Evolutionary conservation across 2,888 invertebrate species (phyloP), one percentile per base, ranked within the genome.

Genomic region (Coenonympha glycerion): DNA sequence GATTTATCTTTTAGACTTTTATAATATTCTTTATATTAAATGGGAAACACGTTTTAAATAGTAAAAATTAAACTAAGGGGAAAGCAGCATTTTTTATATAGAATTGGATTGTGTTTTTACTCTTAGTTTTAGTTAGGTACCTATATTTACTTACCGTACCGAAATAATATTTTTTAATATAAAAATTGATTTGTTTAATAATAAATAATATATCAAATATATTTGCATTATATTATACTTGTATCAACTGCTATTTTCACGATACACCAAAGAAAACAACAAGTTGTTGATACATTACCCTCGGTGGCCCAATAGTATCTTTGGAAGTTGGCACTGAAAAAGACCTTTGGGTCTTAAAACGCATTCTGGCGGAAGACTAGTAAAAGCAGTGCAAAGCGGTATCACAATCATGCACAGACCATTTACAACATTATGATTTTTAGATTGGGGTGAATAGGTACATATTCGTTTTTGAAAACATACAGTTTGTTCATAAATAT

Each of bases 261-360:
- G n/a, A n/a, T 13, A 13, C 30, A 30, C 13, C 13, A 30, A 30
- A 13, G 11, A 13, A 6, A 11, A 11, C 2, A 9, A 26, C 30
- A 30, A 11, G 11, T 13, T 30, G 3, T 9, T n/a, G n/a, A 45
- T 40, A 44, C 21, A 33, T 70, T 77, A 87, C 87, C 79, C 86
- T 89, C 71, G 81, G 85, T 1, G 79, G 78, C 61, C 76, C 79
- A 44, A 87, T 91, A 71, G 79, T 73, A 78, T 93, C 94, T 89
- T 95, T 95, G 54, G 95, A 93, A 31, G 95, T 95, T 58, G 96
- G 96, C 84, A 96, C 95, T 70, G 96, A 96, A 82, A 95, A 95
- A 64, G 96, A 96, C 72, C 96, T 91, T 89, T 95, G 95, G 64
- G 95, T 95, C 89, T 95, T 95, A 87, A 95, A 95, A 87, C 93